These are phyloP conservation scores for Leptinotarsa undecemlineata DNA, from an alignment of 1,140 invertebrate genomes.

Conservation along the genomic window DNA sequence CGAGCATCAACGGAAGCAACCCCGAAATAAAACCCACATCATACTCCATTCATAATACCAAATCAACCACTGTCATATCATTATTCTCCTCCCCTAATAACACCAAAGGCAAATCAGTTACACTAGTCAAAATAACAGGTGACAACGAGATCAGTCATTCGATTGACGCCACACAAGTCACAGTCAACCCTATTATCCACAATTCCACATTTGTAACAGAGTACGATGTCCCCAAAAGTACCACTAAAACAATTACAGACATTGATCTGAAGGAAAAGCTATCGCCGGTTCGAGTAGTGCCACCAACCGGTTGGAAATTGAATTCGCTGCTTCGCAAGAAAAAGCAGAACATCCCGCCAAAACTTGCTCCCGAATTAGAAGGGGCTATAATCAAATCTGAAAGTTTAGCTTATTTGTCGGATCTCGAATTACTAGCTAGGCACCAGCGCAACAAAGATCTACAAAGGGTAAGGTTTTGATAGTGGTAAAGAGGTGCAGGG, in stretches of 20 bases:
- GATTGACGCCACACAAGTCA: not conserved
- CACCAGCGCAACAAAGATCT: constrained; percentile 56
- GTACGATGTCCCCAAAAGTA: constrained; percentile 1
- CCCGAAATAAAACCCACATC: constrained; percentile 49
- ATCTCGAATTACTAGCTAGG: constrained; percentile 56
- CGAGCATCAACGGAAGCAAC: constrained; percentile 52
- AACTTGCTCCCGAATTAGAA: constrained; percentile 55
- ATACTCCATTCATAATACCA: constrained; percentile 53
- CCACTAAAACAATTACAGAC: constrained; percentile 5
- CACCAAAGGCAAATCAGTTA: constrained; percentile 49
- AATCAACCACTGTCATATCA: constrained; percentile 53
- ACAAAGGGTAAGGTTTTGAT: constrained; percentile 56
- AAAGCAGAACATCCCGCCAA: constrained; percentile 47
- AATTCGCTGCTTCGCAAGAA: constrained; percentile 53
- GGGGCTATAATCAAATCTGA: constrained; percentile 58
- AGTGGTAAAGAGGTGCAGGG: not conserved
- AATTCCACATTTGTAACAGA: constrained; percentile 18
- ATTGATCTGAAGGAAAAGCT: constrained; percentile 12
- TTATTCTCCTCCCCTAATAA: constrained; percentile 44
- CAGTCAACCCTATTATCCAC: not conserved
- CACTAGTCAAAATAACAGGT: constrained; percentile 53
- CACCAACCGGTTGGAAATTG: constrained; percentile 47
- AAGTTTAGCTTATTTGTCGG: constrained; percentile 57
- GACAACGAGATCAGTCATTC: constrained; percentile 30
- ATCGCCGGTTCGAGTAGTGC: not conserved